Conservation (phyloP, 2,888 invertebrate genomes). For the Serripes groenlandicus region DNA sequence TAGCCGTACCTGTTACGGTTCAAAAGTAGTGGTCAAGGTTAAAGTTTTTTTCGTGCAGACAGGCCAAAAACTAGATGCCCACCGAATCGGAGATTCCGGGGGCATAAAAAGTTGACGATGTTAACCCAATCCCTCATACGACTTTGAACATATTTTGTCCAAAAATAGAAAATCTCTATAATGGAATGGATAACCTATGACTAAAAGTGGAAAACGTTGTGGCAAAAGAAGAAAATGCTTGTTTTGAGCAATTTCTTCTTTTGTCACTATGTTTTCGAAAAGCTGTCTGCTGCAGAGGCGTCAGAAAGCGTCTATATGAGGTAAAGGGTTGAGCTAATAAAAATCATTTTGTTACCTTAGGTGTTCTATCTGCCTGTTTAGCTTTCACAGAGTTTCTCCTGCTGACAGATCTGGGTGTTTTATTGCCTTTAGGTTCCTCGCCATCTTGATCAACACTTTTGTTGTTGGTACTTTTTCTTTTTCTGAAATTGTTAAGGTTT, state of each 20-base stretch:
- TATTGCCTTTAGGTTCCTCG: conserved; percentile 10
- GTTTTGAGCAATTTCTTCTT: background rate
- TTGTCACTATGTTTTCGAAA: background rate
- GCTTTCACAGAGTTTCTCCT: conserved; percentile 41
- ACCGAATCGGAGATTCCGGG: too few relatives aligned
- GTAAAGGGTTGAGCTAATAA: background rate
- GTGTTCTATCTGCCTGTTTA: conserved; percentile 37
- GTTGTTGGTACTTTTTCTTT: conserved; percentile 14
- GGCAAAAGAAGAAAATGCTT: background rate
- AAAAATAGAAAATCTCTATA: background rate
- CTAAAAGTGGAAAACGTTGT: background rate
- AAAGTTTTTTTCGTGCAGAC: too few relatives aligned
- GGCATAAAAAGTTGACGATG: too few relatives aligned
- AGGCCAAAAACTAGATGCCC: too few relatives aligned
- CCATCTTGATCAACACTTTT: background rate
- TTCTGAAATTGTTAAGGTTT: too few relatives aligned
- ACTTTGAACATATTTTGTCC: background rate
- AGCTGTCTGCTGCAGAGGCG: background rate
- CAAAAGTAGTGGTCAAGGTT: too few relatives aligned
- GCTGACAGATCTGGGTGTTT: conserved; percentile 45
- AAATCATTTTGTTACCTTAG: too few relatives aligned
- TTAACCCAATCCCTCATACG: too few relatives aligned
- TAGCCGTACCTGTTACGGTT: too few relatives aligned
- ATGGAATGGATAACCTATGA: background rate
- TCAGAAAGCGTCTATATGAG: background rate